Evolutionary conservation across 2,888 invertebrate species (phyloP).

Genomic region (Neoascia interrupta): DNA sequence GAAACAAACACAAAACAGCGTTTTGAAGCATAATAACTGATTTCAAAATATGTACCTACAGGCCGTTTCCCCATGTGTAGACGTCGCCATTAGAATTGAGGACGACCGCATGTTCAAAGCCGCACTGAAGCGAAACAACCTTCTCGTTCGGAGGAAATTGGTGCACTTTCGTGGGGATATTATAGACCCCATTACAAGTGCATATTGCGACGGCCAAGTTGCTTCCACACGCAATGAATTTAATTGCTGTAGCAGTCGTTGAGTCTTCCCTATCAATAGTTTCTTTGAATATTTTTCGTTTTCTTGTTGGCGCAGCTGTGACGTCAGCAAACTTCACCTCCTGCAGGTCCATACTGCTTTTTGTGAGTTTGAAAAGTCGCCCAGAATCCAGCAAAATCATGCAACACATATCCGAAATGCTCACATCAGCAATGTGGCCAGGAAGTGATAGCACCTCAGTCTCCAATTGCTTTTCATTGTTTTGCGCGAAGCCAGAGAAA

Average conservation of each 20-base stretch:
- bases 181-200: constrained; percentile 82
- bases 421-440: too few relatives aligned
- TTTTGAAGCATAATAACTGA: too few relatives aligned
- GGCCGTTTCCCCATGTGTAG: constrained; percentile 91
- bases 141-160: constrained; percentile 81
- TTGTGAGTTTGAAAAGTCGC: constrained; percentile 73
- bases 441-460: constrained; percentile 70
- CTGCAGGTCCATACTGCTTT: constrained; percentile 64
- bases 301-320: constrained; percentile 58
- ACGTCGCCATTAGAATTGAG: constrained; percentile 86
- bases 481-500: constrained; percentile 73
- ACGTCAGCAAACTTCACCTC: constrained; percentile 71
- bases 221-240: constrained; percentile 80
- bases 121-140: constrained; percentile 85
- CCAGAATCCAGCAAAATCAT: constrained; percentile 75
- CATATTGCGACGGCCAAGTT: constrained; percentile 80
- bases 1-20: too few relatives aligned
- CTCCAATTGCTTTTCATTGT: constrained; percentile 55
- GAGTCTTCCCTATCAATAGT: constrained; percentile 9
- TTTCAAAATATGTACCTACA: constrained; percentile 82
- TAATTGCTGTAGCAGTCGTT: constrained; percentile 73
- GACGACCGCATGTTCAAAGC: constrained; percentile 89
- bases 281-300: constrained; percentile 74
- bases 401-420: constrained; percentile 74
- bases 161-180: constrained; percentile 83